A percentile compares a stretch with the other conserved stretches of the same genome.
Conservation (phyloP, 2,797 vertebrate genomes). For the Parotocinclus haroldoi region DNA sequence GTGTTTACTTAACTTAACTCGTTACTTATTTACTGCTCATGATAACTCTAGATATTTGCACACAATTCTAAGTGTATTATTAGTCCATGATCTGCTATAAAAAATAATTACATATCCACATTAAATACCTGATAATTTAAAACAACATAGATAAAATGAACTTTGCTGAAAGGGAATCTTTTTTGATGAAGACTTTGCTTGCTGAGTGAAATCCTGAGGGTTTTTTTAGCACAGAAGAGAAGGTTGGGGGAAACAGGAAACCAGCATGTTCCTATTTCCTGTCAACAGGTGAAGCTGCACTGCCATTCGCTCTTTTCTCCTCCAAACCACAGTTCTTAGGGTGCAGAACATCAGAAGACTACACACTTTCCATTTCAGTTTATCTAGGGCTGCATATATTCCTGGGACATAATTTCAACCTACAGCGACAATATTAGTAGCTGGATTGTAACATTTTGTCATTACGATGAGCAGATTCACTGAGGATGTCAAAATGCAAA, state of each 20-base stretch:
- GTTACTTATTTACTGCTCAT: background rate
- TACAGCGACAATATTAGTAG: background rate
- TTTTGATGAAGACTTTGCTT: background rate
- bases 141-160: background rate
- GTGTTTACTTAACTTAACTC: no score
- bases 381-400: constrained; percentile 16
- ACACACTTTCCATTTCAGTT: constrained; percentile 22
- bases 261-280: constrained; percentile 71
- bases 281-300: constrained; percentile 61
- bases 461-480: constrained; percentile 13
- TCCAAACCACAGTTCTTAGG: constrained; percentile 61
- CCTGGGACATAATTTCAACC: background rate
- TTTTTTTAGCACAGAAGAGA: constrained; percentile 49
- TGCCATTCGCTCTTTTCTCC: constrained; percentile 49
- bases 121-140: no score
- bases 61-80: no score
- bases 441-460: constrained; percentile 4
- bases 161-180: background rate
- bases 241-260: constrained; percentile 65
- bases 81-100: no score
- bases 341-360: constrained; percentile 31
- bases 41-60: no score
- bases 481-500: constrained; percentile 24
- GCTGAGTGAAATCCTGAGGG: constrained; percentile 39
- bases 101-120: no score